phyloP scores from a whole-genome alignment of 2,113 vertebrate species.

The Sapayoa aenigma region DNA sequence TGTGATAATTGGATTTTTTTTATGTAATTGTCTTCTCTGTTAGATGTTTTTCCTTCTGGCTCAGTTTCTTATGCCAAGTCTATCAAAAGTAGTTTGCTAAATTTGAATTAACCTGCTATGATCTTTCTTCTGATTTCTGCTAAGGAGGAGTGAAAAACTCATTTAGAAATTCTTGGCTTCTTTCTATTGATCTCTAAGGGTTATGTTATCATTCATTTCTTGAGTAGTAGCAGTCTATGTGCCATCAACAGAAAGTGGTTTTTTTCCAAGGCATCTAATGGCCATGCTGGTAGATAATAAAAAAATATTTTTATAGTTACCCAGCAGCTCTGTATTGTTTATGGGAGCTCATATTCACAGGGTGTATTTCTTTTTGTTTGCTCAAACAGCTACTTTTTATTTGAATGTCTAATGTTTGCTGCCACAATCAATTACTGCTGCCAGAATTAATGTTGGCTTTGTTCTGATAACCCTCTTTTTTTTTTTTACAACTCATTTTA shows the following conservation, averaged over 20 bases:
- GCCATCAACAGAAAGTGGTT: background rate
- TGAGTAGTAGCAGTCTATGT: conserved; percentile 7
- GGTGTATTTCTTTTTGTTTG: background rate
- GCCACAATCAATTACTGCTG: background rate
- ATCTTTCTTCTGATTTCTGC: conserved; percentile 50
- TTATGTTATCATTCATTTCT: conserved; percentile 57
- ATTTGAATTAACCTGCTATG: conserved; percentile 67
- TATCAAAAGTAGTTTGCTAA: conserved; percentile 54
- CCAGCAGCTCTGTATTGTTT: background rate
- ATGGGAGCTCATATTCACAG: background rate
- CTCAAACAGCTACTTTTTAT: background rate
- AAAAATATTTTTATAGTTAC: background rate
- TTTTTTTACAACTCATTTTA: conserved; percentile 24
- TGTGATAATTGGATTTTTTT: conserved; percentile 72
- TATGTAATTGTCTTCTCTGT: conserved; percentile 57
- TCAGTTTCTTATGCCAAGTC: conserved; percentile 50
- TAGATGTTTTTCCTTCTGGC: conserved; percentile 61
- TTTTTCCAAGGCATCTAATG: background rate
- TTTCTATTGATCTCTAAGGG: conserved; percentile 42
- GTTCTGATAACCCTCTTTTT: background rate
- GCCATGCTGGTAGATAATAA: background rate
- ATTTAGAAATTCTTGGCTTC: conserved; percentile 51
- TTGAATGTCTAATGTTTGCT: background rate
- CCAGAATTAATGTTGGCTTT: conserved; percentile 19
- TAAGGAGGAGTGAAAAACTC: conserved; percentile 54